A percentile compares a stretch with the other conserved stretches of the same genome.
phyloP scores from a whole-genome alignment of 2,888 invertebrate genomes.

The Andrena marginata region DNA sequence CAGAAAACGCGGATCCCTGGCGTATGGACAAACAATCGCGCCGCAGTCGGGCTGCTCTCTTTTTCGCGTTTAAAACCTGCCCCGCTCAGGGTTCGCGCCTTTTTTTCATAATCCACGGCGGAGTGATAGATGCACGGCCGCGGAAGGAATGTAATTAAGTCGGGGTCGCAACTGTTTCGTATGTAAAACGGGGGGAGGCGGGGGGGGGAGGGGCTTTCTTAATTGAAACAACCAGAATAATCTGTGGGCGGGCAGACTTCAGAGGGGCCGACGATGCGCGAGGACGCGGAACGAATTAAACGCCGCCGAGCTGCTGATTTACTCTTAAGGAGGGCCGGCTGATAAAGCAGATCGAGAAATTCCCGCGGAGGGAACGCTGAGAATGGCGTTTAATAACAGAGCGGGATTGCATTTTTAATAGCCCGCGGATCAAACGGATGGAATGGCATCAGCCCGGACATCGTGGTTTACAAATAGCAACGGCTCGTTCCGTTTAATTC shows the following conservation, averaged over 20 bases:
- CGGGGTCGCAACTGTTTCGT: slow-evolving; percentile 25
- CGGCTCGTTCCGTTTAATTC: slow-evolving; percentile 12
- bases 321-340: slow-evolving; percentile 3
- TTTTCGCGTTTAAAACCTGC: slow-evolving; percentile 21
- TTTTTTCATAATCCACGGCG: slow-evolving; percentile 18
- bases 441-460: slow-evolving; percentile 17
- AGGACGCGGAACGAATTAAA: slow-evolving; percentile 44
- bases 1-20: slow-evolving; percentile 46
- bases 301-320: neutral
- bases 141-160: slow-evolving; percentile 57
- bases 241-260: slow-evolving; percentile 4
- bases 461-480: slow-evolving; percentile 23
- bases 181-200: slow-evolving; percentile 22
- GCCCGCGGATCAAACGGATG: slow-evolving; percentile 10
- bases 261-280: slow-evolving; percentile 11
- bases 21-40: slow-evolving; percentile 43
- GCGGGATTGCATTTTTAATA: slow-evolving; percentile 48
- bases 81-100: too few species aligned
- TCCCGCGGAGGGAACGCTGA: slow-evolving; percentile 1
- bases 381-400: slow-evolving; percentile 28
- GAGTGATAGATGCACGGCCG: slow-evolving; percentile 38
- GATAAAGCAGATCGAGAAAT: slow-evolving; percentile 25
- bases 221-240: slow-evolving; percentile 64
- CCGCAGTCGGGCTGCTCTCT: slow-evolving; percentile 20
- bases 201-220: slow-evolving; percentile 25